Base-by-base conservation (phyloP, 2,113 vertebrate genomes). In the Eleginops maclovinus region DNA sequence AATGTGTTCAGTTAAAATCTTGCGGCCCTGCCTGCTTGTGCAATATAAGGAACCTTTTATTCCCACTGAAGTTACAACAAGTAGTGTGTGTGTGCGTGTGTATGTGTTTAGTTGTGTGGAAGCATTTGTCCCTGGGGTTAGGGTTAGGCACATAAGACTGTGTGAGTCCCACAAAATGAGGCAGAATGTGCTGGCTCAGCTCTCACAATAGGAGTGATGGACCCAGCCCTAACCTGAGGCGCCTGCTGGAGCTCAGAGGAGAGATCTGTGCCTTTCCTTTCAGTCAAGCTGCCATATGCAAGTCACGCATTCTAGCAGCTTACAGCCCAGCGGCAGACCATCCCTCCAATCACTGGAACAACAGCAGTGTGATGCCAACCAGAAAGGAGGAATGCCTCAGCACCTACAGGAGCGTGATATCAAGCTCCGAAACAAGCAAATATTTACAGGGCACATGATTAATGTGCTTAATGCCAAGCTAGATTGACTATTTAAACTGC, bases 141-240 rank as follows among this genome's bases (percentile, higher is more conserved):
- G n/a, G n/a, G n/a, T n/a, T n/a, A n/a, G n/a, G 58, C 62, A 68
- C 67, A 56, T 28, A 71, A 50, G 14, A 16, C 19, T 69, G 67
- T 86, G 73, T 59, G 21, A 47, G 46, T 50, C 53, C 55, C 54
- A 60, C 66, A 87, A 86, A 91, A 86, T 47, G 28, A 72, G 76
- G 56, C 55, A 87, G 79, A 92, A 92, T 89, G 76, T 90, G 92
- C 83, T 90, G 88, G 92, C 28, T 54, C 82, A 72, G 87, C 77
- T 51, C 21, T 75, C 24, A 14, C 22, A 61, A 77, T 36, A 11
- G 68, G 65, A 40, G 46, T 53, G 67, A 83, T 74, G 76, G 58
- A 81, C 70, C 71, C 47, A 51, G 65, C 70, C 70, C 82, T 89
- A 72, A 86, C 76, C 31, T 69, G 77, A 87, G 87, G 82, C 15